Evolutionary conservation across 2,113 vertebrate species (phyloP).

Genomic region (Alligator sinensis): DNA sequence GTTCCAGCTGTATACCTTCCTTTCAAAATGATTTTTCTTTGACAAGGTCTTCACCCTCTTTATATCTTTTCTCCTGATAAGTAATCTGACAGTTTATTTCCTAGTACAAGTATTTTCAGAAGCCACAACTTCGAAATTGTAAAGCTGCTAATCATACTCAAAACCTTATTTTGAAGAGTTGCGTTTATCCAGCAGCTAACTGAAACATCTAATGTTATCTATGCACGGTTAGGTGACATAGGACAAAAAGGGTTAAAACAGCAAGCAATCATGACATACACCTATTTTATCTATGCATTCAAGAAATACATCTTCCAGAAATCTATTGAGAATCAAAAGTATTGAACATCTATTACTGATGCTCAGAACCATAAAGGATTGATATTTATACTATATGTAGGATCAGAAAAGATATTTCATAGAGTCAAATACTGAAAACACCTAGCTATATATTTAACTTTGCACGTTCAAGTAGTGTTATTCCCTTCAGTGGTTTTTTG

Average conservation of each 20-base stretch:
- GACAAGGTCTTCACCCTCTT: not conserved
- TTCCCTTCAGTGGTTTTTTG: not conserved
- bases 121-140: not conserved
- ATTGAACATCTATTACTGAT: not conserved
- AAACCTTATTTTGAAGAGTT: not conserved
- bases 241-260: not conserved
- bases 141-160: constrained; percentile 25
- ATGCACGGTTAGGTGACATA: not conserved
- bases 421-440: not conserved
- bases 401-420: not conserved
- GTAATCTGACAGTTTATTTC: not conserved
- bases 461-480: not conserved
- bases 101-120: constrained; percentile 19
- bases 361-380: no score
- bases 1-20: constrained; percentile 6
- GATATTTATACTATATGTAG: not conserved
- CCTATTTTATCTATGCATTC: not conserved
- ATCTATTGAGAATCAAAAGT: not conserved
- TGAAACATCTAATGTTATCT: not conserved
- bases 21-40: not conserved
- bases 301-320: not conserved
- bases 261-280: not conserved
- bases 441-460: not conserved
- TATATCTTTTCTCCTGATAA: not conserved
- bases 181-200: not conserved